These are phyloP conservation scores for Nomada fucata DNA, from an alignment of 2,888 invertebrate species.

Conservation along the genomic window DNA sequence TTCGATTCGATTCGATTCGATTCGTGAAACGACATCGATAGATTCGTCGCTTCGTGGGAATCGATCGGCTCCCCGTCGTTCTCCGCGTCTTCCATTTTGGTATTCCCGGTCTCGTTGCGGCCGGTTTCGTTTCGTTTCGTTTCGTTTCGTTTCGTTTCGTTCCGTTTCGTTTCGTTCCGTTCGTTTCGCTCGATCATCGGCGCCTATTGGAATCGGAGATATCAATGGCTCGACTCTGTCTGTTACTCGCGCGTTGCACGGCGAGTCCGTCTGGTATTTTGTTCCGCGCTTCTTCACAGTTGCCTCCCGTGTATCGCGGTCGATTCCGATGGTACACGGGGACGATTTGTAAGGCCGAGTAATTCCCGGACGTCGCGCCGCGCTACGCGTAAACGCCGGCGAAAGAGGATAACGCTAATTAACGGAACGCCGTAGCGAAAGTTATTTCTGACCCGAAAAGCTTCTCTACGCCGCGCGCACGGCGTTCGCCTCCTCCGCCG, in stretches of 20 bases:
- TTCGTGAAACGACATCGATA: slow-evolving; percentile 48
- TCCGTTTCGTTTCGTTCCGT: slow-evolving; percentile 4
- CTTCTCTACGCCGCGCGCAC: slow-evolving; percentile 58
- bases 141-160: slow-evolving; percentile 9
- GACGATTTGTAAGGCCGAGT: not conserved
- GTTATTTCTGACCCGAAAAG: slow-evolving; percentile 50
- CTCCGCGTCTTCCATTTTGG: slow-evolving; percentile 3
- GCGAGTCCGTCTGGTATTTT: too few species aligned
- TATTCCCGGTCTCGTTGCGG: not conserved
- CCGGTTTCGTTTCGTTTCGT: not conserved
- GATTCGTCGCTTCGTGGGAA: slow-evolving; percentile 55
- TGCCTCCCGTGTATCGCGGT: too few species aligned
- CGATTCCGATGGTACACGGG: not conserved
- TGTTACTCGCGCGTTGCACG: not conserved
- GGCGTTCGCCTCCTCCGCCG: slow-evolving; percentile 18
- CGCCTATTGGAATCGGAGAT: not conserved
- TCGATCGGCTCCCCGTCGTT: slow-evolving; percentile 23
- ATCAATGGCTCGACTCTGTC: not conserved
- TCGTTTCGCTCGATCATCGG: not conserved
- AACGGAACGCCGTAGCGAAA: slow-evolving; percentile 33
- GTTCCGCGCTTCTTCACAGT: too few species aligned
- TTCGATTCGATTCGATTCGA: slow-evolving; percentile 25
- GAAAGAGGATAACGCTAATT: slow-evolving; percentile 56
- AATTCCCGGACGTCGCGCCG: not conserved
- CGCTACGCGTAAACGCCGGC: slow-evolving; percentile 37